Base-by-base conservation (phyloP, 2,888 invertebrate species). In the Campopleginae sp. region DNA sequence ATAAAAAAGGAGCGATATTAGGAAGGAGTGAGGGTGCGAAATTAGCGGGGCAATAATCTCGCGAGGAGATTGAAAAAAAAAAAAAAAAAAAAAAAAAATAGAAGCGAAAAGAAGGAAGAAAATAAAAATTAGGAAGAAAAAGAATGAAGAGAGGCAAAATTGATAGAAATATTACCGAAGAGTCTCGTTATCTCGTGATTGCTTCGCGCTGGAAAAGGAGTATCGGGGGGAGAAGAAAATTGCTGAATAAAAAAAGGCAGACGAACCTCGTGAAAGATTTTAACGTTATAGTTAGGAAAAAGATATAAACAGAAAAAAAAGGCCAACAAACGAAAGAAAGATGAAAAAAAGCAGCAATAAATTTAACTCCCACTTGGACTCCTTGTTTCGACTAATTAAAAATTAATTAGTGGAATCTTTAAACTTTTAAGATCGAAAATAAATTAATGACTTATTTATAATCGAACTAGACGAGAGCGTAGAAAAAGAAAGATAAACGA, bases 401-500 rank as follows among this genome's bases (percentile, higher is more conserved):
- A 38, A 91, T 89, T 48, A 92, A 90, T 89, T 92, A 92, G 90
- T 91, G 89, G 87, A 90, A 90, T 88, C 90, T 89, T 91, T 93
- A 93, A 90, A 86, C 81, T 88, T 89, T 92, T 92, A 93, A 91
- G 85, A 89, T 89, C 91, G 89, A 80, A 38, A 83, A 81, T 91
- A 92, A 93, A 92, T 93, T 90, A 92, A 92, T 91, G 33, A 92
- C 89, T 93, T 92, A 93, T 92, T 93, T 93, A 92, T 92, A 93
- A 92, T 89, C 89, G 89, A 86, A 87, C 88, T 92, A 91, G 89
- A 90, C 88, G 87, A 88, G 66, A 88, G 66, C 54, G 68, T 77
- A 66, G 77, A 66, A 88, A 88, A 27, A 58, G 58, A 58, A 58
- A 6, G 58, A 90, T 87, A 87, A 89, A 90, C 88, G 87, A 88